Conservation (phyloP, 2,888 invertebrate genomes). For the Drosophila lutescens region DNA sequence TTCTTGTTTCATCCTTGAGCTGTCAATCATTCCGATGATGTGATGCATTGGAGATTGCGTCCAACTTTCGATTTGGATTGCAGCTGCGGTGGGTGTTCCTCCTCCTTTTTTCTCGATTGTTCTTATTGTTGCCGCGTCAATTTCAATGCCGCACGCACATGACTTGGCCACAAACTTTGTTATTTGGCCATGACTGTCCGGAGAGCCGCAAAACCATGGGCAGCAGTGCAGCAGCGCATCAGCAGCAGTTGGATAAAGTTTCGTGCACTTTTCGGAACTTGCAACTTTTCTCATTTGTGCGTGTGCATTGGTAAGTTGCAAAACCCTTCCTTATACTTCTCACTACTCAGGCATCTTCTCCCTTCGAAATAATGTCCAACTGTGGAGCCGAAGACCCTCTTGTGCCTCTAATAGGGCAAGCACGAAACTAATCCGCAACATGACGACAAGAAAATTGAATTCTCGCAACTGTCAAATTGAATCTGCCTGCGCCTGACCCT, state of each 20-base stretch:
- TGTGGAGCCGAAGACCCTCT: conserved; percentile 22
- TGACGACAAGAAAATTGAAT: conserved; percentile 80
- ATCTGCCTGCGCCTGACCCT: conserved; percentile 53
- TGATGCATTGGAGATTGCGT: conserved; percentile 19
- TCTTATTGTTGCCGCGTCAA: conserved; percentile 39
- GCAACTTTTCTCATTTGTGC: conserved; percentile 79
- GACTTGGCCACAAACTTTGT: conserved; percentile 70
- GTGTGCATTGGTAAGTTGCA: conserved; percentile 67
- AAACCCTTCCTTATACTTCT: conserved; percentile 5
- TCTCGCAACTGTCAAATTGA: conserved; percentile 80
- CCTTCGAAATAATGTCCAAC: conserved; percentile 61
- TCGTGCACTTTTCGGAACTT: conserved; percentile 62
- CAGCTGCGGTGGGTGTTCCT: conserved; percentile 26
- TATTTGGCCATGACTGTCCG: conserved; percentile 51
- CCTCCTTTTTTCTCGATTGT: conserved; percentile 16
- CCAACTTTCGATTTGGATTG: conserved; percentile 43
- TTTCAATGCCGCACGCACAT: conserved; percentile 66
- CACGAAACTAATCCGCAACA: conserved; percentile 80
- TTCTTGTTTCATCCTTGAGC: neutral
- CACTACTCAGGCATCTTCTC: neutral
- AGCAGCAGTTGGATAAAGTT: conserved; percentile 59
- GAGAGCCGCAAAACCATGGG: conserved; percentile 26
- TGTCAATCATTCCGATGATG: conserved; percentile 34
- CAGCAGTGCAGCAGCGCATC: conserved; percentile 15
- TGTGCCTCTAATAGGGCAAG: conserved; percentile 39